Evolutionary conservation across 2,888 invertebrate species (phyloP), one percentile per base, ranked within the genome.

Genomic region (Pasiphila rectangulata): DNA sequence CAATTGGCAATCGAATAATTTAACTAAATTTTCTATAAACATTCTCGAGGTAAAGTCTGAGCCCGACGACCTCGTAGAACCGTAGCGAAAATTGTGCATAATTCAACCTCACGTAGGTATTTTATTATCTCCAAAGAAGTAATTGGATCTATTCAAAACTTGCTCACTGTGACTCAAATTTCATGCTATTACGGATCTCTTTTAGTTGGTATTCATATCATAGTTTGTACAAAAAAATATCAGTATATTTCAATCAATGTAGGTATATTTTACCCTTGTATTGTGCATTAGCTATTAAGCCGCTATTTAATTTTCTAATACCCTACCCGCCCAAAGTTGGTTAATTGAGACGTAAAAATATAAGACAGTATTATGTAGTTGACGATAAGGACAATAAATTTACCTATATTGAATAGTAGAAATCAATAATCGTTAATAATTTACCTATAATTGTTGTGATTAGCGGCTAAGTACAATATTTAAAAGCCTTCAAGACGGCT

Each of bases 401-500:
- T 23, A 35, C 44, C 40, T 35, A 21, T 51, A 36, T 35, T 44
- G 43, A 25, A 38, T 48, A 35, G 48, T 51, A 52, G 53, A 48
- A 34, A 40, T 46, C 50, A 48, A 36, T 56, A 51, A 48, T 46
- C 49, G 45, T 56, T 51, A 46, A 48, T 50, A 52, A 41, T 50
- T 50, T 25, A 35, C 21, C 40, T 57, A 45, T 75, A 67, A 76
- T 69, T 71, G 85, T 86, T 86, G 85, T 86, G 83, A 85, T 79
- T 86, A 86, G 83, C 54, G 52, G 75, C 79, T 87, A 88, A 86
- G 86, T 71, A 62, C 69, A 72, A 69, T 42, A 58, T 52, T 68
- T 63, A 88, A 86, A 82, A 83, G 87, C 86, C 87, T 82, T 73
- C 84, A 64, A 67, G 87, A 87, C 87, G 87, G 87, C 85, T 78